Evolutionary conservation across 2,888 invertebrate genomes (phyloP).

Genomic region (Platypus cylindrus): DNA sequence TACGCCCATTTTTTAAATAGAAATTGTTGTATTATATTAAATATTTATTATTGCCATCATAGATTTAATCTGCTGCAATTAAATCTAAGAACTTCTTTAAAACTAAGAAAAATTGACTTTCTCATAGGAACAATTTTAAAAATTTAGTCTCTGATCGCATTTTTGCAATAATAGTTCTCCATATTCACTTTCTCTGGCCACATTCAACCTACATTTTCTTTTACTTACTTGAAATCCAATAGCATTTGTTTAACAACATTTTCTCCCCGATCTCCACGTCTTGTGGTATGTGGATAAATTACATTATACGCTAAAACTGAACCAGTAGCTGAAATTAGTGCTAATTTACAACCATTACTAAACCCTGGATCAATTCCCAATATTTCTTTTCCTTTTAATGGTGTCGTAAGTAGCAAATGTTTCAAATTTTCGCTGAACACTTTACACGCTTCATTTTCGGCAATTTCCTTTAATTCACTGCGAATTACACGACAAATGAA

Average conservation of each 20-base stretch:
- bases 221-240: slow-evolving; percentile 40
- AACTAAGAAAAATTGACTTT: too few relatives aligned
- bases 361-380: slow-evolving; percentile 87
- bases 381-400: slow-evolving; percentile 66
- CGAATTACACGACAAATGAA: slow-evolving; percentile 57
- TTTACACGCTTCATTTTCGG: slow-evolving; percentile 71
- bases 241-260: slow-evolving; percentile 42
- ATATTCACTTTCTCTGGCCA: too few relatives aligned
- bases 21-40: too few relatives aligned
- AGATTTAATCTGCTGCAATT: too few relatives aligned
- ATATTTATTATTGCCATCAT: too few relatives aligned
- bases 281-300: slow-evolving; percentile 49
- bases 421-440: slow-evolving; percentile 79
- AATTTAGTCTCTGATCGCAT: too few relatives aligned
- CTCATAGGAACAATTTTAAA: too few relatives aligned
- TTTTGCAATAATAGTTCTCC: too few relatives aligned
- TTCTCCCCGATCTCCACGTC: slow-evolving; percentile 28
- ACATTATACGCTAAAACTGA: slow-evolving; percentile 54
- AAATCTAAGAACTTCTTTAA: too few relatives aligned
- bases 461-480: slow-evolving; percentile 57
- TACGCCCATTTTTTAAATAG: too few relatives aligned
- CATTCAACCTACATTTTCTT: too few relatives aligned
- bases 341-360: slow-evolving; percentile 78
- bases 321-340: slow-evolving; percentile 62
- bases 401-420: slow-evolving; percentile 66